These are phyloP conservation scores for Syngnathus typhle DNA, from an alignment of 2,113 vertebrate genomes.

Conservation along the genomic window DNA sequence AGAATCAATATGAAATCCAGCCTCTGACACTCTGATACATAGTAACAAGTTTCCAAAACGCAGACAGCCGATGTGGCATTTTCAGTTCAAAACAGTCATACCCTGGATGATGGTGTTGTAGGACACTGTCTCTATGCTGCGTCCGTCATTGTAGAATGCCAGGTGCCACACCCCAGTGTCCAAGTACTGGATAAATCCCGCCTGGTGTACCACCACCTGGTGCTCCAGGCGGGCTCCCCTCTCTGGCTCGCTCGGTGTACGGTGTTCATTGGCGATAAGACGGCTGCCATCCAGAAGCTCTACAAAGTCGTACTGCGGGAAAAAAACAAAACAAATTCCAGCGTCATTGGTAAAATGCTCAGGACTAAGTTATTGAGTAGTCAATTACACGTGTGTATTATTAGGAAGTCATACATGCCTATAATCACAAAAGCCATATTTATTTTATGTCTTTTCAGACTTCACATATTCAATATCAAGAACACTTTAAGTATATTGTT, in stretches of 20 bases:
- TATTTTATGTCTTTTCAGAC: no score
- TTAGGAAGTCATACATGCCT: background rate
- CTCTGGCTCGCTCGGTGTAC: constrained; percentile 73
- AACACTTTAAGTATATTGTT: no score
- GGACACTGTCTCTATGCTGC: constrained; percentile 84
- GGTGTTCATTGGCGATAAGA: constrained; percentile 87
- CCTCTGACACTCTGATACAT: background rate
- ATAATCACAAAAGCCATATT: background rate
- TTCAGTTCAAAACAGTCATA: constrained; percentile 54
- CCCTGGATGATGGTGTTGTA: constrained; percentile 94
- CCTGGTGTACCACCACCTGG: constrained; percentile 85
- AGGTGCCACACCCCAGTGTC: constrained; percentile 96
- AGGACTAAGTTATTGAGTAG: background rate
- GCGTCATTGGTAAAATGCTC: background rate
- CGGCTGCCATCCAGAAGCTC: constrained; percentile 94
- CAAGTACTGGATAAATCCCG: constrained; percentile 96
- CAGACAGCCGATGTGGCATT: background rate
- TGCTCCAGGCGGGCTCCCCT: constrained; percentile 72
- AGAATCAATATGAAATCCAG: no score
- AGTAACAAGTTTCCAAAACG: background rate
- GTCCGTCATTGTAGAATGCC: constrained; percentile 96
- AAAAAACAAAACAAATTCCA: background rate
- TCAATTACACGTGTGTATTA: background rate
- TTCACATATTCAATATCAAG: no score
- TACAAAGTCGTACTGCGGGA: constrained; percentile 91